Conservation (phyloP, 2,888 invertebrate species). For the Apoderus coryli region DNA sequence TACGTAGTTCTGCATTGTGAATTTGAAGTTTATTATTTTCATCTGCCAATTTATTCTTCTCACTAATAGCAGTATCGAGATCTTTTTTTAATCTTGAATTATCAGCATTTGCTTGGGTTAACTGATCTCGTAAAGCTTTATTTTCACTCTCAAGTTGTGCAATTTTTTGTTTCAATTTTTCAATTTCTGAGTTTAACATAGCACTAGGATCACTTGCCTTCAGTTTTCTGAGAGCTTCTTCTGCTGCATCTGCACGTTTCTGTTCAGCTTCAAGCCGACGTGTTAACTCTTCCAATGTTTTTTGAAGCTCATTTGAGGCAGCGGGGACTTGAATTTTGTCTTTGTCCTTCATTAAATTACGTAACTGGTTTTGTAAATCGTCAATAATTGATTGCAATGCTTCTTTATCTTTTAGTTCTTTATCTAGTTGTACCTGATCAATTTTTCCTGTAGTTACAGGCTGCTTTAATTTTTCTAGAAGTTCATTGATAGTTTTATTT, state of each 20-base stretch:
- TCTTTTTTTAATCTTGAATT: constrained; percentile 13
- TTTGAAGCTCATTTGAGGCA: constrained; percentile 16
- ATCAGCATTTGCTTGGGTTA: constrained; percentile 13
- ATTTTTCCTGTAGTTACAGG: constrained; percentile 11
- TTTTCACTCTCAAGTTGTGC: constrained; percentile 17
- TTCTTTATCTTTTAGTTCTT: constrained; percentile 22
- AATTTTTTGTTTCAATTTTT: constrained; percentile 16
- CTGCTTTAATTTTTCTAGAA: constrained; percentile 20
- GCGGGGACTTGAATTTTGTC: constrained; percentile 11
- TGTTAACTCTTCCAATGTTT: constrained; percentile 19
- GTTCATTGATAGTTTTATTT: constrained; percentile 19
- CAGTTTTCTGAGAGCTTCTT: constrained; percentile 18
- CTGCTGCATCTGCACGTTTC: constrained; percentile 18
- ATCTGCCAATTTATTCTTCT: constrained; percentile 11
- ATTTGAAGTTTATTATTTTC: constrained; percentile 13
- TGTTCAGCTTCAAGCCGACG: constrained; percentile 21
- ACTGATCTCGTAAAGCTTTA: constrained; percentile 12
- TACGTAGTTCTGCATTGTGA: constrained; percentile 11
- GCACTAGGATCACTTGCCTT: constrained; percentile 18
- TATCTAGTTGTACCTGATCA: constrained; percentile 15
- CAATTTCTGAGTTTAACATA: constrained; percentile 19
- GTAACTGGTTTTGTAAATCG: constrained; percentile 23
- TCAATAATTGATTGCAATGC: constrained; percentile 21
- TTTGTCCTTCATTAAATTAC: constrained; percentile 13
- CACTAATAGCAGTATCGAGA: constrained; percentile 11